Evolutionary conservation across 2,113 vertebrate genomes (phyloP).

Genomic region (Pollimyrus isidori): DNA sequence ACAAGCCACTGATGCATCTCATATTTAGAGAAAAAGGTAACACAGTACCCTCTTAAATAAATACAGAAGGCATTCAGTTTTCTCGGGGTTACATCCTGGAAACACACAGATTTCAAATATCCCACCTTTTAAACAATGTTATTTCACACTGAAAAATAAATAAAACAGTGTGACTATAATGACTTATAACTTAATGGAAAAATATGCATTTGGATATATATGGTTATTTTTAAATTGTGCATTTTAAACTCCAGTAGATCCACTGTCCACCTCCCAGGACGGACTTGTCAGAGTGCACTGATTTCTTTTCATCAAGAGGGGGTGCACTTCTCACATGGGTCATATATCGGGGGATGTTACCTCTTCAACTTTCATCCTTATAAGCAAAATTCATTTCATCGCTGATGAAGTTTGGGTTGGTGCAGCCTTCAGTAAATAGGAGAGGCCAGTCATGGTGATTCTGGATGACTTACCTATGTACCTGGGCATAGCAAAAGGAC

Average conservation of each 20-base stretch:
- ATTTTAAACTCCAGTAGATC: background rate
- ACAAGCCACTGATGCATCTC: background rate
- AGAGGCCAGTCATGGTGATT: background rate
- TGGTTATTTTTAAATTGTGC: background rate
- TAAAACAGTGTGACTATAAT: background rate
- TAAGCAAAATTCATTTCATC: constrained; percentile 13
- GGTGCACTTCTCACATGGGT: constrained; percentile 5
- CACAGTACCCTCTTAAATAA: background rate
- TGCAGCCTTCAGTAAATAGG: constrained; percentile 28
- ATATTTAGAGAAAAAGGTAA: background rate
- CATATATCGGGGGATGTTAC: background rate
- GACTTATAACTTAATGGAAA: background rate
- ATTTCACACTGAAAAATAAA: background rate
- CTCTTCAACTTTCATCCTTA: background rate
- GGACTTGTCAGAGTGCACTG: background rate
- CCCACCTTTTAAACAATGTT: background rate
- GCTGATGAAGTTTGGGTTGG: background rate
- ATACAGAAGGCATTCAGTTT: background rate
- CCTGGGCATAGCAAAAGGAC: background rate
- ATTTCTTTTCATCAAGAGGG: background rate
- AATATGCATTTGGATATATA: background rate
- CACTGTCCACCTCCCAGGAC: background rate
- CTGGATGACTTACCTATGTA: background rate
- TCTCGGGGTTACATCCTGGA: background rate
- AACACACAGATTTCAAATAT: background rate